A percentile compares a stretch with the other conserved stretches of the same genome.
Conservation (phyloP, 2,113 vertebrate genomes). For the Cepphus grylle region DNA sequence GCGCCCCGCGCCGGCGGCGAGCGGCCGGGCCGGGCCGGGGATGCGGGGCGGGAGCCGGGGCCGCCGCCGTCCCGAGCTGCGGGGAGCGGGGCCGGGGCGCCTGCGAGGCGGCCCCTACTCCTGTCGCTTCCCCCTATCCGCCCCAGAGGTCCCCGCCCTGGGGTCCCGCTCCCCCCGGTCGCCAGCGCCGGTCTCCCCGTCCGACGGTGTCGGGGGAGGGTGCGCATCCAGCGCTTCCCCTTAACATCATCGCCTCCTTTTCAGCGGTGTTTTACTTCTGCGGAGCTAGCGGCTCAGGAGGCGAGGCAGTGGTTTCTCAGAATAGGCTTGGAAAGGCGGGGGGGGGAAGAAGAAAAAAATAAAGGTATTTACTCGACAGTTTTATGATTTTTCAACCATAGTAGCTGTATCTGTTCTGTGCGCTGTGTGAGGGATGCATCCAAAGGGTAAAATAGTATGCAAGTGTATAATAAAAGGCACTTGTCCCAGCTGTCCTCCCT, state of each 20-base stretch:
- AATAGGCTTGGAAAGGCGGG: background rate
- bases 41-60: background rate
- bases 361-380: fast-evolving
- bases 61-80: background rate
- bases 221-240: fast-evolving
- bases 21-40: background rate
- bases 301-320: fast-evolving
- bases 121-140: too few species aligned
- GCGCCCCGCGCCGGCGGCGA: background rate
- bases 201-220: fast-evolving
- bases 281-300: background rate
- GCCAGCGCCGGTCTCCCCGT: background rate
- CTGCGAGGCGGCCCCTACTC: too few species aligned
- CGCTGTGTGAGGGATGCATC: fast-evolving
- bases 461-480: background rate
- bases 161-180: background rate
- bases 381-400: fast-evolving
- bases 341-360: fast-evolving
- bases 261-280: fast-evolving
- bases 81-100: background rate
- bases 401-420: too few species aligned
- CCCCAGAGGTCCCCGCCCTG: background rate
- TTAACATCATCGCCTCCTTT: fast-evolving
- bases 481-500: background rate
- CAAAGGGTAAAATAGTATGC: background rate